phyloP scores from a whole-genome alignment of 2,113 vertebrate genomes.

The Chaetodon auriga region DNA sequence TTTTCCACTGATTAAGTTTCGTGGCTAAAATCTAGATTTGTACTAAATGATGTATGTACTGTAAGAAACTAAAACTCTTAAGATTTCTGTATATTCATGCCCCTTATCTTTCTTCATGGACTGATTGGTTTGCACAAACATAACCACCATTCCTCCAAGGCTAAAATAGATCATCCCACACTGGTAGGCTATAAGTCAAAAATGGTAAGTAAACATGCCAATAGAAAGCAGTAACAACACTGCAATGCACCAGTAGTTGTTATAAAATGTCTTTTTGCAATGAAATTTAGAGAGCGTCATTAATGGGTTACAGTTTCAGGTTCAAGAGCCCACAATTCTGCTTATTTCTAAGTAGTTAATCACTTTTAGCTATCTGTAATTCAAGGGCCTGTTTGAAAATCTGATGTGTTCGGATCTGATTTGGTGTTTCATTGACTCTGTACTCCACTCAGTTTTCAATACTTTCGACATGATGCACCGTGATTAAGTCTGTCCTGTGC shows the following conservation, averaged over 20 bases:
- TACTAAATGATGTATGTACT: conserved; percentile 2
- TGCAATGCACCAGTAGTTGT: not conserved
- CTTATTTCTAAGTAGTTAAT: conserved; percentile 2
- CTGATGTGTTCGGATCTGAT: not conserved
- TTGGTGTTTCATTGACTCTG: conserved; percentile 11
- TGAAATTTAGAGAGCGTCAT: not conserved
- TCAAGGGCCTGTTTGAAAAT: not conserved
- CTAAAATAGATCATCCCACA: conserved; percentile 67
- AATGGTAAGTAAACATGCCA: conserved; percentile 16
- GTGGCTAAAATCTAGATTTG: not conserved
- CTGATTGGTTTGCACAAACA: conserved; percentile 69
- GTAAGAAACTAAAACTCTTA: not conserved
- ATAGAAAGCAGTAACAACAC: not conserved
- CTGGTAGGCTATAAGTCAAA: conserved; percentile 11
- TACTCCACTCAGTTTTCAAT: conserved; percentile 29
- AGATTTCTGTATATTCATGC: conserved; percentile 63
- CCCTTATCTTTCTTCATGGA: conserved; percentile 51
- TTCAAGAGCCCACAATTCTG: not conserved
- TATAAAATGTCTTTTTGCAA: not conserved
- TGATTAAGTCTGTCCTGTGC: conserved; percentile 41
- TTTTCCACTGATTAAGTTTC: not conserved
- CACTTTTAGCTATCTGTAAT: not conserved
- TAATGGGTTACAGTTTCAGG: not conserved
- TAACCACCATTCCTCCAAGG: conserved; percentile 51
- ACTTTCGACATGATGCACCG: conserved; percentile 26